phyloP scores from a whole-genome alignment of 1,140 invertebrate genomes.

The Drosophila varians region DNA sequence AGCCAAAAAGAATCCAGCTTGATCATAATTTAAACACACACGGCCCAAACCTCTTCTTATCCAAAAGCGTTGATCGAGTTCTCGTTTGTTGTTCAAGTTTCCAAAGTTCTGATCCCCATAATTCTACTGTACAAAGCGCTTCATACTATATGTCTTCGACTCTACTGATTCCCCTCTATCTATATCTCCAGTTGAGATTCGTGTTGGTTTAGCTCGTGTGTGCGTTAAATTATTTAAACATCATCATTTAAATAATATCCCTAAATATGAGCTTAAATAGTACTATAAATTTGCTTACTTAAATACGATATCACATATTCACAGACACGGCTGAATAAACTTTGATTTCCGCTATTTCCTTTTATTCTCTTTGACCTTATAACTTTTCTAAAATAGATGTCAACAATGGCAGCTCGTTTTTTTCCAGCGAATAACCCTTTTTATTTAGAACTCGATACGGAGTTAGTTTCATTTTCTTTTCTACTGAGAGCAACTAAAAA shows the following conservation, averaged over 20 bases:
- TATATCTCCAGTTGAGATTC: slow-evolving; percentile 14
- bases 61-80: slow-evolving; percentile 48
- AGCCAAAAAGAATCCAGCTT: slow-evolving; percentile 43
- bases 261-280: slow-evolving; percentile 57
- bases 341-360: slow-evolving; percentile 57
- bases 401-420: slow-evolving; percentile 34
- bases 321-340: slow-evolving; percentile 54
- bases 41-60: slow-evolving; percentile 28
- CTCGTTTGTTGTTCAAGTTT: slow-evolving; percentile 17
- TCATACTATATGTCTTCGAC: background rate
- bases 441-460: slow-evolving; percentile 49
- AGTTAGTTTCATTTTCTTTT: slow-evolving; percentile 57
- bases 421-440: slow-evolving; percentile 38
- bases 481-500: slow-evolving; percentile 73
- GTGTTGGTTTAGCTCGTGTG: slow-evolving; percentile 76
- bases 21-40: slow-evolving; percentile 71
- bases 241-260: slow-evolving; percentile 47
- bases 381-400: slow-evolving; percentile 48
- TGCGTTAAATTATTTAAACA: slow-evolving; percentile 84
- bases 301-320: slow-evolving; percentile 48
- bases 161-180: background rate
- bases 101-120: slow-evolving; percentile 1
- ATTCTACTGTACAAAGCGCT: slow-evolving; percentile 40
- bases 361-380: slow-evolving; percentile 64
- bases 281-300: slow-evolving; percentile 58